Percentiles rank a stretch among this genome's conserved stretches.
These are phyloP conservation scores for Lagocephalus sceleratus DNA, from an alignment of 2,797 vertebrate genomes.

Conservation along the genomic window DNA sequence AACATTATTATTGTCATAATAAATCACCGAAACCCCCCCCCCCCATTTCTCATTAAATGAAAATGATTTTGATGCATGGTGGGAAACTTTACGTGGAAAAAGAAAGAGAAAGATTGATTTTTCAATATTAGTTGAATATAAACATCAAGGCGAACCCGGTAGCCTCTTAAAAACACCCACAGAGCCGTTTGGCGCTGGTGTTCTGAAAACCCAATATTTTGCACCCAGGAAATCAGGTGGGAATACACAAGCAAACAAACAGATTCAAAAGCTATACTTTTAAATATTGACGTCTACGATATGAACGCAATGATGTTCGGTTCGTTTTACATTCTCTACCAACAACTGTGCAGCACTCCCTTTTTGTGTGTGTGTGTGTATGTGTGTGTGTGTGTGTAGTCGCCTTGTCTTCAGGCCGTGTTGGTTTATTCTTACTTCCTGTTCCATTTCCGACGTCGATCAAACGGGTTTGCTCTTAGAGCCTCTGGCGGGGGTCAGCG, in stretches of 20 bases:
- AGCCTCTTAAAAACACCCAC: constrained; percentile 55
- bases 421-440: too few relatives aligned
- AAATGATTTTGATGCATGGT: constrained; percentile 18
- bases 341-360: too few relatives aligned
- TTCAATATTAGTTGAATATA: constrained; percentile 33
- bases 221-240: constrained; percentile 28
- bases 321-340: too few relatives aligned
- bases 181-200: constrained; percentile 52
- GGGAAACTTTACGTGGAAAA: constrained; percentile 12
- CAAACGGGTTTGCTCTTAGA: too few relatives aligned
- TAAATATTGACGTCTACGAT: background rate
- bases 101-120: constrained; percentile 42
- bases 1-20: background rate
- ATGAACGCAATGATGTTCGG: too few relatives aligned
- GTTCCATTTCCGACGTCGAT: too few relatives aligned
- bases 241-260: constrained; percentile 48
- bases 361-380: too few relatives aligned
- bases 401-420: too few relatives aligned
- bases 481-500: too few relatives aligned
- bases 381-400: too few relatives aligned
- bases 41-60: constrained; percentile 8
- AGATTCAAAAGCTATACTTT: constrained; percentile 32
- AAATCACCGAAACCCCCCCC: background rate
- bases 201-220: constrained; percentile 42
- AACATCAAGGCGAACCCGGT: constrained; percentile 49